phyloP scores from a whole-genome alignment of 2,113 vertebrate genomes.

The Pluvialis apricaria region DNA sequence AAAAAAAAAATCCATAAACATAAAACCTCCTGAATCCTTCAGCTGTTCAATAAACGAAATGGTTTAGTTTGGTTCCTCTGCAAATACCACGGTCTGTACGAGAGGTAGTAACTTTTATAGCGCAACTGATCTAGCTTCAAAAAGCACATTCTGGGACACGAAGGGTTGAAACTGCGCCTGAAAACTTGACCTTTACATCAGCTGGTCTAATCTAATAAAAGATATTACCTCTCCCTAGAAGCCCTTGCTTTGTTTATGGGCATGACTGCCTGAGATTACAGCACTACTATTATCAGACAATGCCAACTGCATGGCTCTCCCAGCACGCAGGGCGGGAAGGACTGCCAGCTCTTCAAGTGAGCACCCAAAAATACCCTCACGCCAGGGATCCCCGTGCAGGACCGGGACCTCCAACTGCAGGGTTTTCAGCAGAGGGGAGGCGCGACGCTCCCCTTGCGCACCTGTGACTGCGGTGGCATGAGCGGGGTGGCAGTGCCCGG shows the following conservation, averaged over 20 bases:
- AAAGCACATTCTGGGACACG: not conserved
- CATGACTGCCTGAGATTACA: not conserved
- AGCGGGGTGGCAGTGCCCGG: accelerated
- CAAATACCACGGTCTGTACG: not conserved
- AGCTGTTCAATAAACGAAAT: not conserved
- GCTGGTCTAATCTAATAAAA: conserved; percentile 47
- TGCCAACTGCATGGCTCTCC: not conserved
- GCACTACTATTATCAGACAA: conserved; percentile 7
- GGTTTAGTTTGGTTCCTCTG: not conserved
- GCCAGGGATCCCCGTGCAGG: not conserved
- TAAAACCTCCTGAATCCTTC: not conserved
- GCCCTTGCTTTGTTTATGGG: conserved; percentile 40
- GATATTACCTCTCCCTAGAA: conserved; percentile 35
- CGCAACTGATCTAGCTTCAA: not conserved
- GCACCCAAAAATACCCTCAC: not conserved
- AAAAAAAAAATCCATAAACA: not conserved
- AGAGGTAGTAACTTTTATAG: not conserved
- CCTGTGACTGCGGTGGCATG: accelerated
- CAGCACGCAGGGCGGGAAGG: not conserved
- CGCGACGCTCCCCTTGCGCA: accelerated
- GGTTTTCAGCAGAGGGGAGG: accelerated
- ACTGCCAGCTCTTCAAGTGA: not conserved
- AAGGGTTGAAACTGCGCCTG: conserved; percentile 5
- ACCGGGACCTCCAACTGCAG: accelerated
- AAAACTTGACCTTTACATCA: conserved; percentile 55